A percentile compares a stretch with the other conserved stretches of the same genome.
Evolutionary conservation across 2,113 vertebrate genomes (phyloP).

Genomic region (Parotia lawesii): DNA sequence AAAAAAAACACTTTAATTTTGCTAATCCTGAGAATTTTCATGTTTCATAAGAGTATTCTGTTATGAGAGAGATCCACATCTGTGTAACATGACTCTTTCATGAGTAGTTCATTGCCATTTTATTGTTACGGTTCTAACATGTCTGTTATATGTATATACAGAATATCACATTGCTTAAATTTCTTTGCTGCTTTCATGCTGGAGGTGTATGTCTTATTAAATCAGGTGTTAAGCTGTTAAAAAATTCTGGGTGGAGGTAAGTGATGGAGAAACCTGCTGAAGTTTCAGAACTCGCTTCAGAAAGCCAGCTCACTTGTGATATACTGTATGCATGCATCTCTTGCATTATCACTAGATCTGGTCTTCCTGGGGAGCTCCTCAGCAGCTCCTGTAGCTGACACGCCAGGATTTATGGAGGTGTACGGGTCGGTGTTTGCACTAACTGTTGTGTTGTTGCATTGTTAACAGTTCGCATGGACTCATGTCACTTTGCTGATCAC

Average conservation of each 20-base stretch:
- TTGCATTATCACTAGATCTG: not conserved
- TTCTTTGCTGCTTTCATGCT: slow-evolving; percentile 22
- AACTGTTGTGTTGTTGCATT: slow-evolving; percentile 82
- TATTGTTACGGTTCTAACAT: not conserved
- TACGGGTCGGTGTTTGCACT: slow-evolving; percentile 42
- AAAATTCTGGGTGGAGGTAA: slow-evolving; percentile 28
- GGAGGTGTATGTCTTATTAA: not conserved
- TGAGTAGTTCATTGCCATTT: slow-evolving; percentile 19
- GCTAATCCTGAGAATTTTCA: not conserved
- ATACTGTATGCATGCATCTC: slow-evolving; percentile 7
- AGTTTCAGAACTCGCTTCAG: slow-evolving; percentile 13
- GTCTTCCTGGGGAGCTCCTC: not conserved
- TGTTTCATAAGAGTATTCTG: not conserved
- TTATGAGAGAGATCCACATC: not conserved
- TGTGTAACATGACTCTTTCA: not conserved
- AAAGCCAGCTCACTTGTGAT: slow-evolving; percentile 38
- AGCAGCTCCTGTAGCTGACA: not conserved
- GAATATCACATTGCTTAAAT: slow-evolving; percentile 29
- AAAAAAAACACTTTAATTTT: not conserved
- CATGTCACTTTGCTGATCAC: slow-evolving; percentile 99
- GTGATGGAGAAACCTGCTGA: not conserved
- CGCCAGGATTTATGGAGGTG: not conserved
- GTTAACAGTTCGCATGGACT: slow-evolving; percentile 99
- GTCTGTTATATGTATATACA: slow-evolving; percentile 11
- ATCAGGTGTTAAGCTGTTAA: not conserved